Evolutionary conservation across 2,888 invertebrate species (phyloP), one percentile per base, ranked within the genome.

Genomic region (Drosophila kokeensis): DNA sequence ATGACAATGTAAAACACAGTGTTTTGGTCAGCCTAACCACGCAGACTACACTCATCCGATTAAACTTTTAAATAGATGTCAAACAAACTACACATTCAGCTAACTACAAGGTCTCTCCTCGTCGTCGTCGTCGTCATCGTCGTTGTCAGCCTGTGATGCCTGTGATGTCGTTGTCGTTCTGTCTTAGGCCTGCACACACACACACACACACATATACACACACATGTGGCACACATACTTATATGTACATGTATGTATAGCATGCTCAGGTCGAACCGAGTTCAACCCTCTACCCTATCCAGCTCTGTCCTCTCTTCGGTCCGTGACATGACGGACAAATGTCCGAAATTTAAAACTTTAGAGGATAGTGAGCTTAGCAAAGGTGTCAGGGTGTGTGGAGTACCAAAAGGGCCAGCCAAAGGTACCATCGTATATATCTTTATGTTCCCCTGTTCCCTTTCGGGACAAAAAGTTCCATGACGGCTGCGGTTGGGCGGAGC

Each of bases 41-140:
- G 90, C 80, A 73, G 87, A 89, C 90, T 90, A 90, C 87, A 84
- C 89, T 89, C 87, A 89, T 90, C 90, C 87, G 90, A 90, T 88
- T 90, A 90, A 88, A 88, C 87, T 88, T 88, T 88, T 90, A 90
- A 88, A 88, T 88, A 90, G 90, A 90, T 88, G 87, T 88, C 87
- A 88, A 88, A 88, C 87, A 88, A 90, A 87, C 87, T 87, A 90
- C 87, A 90, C 87, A 84, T 80, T 82, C 85, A 66, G 82, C 87
- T 82, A 79, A 76, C 87, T 82, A 87, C 90, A 90, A 87, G 87
- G 87, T 82, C 83, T 66, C 68, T 61, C 32, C 59, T 65, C 63
- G 38, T 61, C 84, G 2, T 21, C 7, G 1, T 13, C 42, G 7
- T 4, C 45, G 1, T 75, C 66, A 64, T 21, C 54, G 59, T 57